Base-by-base conservation (phyloP, 2,888 invertebrate species). In the Trachelus iudaicus region DNA sequence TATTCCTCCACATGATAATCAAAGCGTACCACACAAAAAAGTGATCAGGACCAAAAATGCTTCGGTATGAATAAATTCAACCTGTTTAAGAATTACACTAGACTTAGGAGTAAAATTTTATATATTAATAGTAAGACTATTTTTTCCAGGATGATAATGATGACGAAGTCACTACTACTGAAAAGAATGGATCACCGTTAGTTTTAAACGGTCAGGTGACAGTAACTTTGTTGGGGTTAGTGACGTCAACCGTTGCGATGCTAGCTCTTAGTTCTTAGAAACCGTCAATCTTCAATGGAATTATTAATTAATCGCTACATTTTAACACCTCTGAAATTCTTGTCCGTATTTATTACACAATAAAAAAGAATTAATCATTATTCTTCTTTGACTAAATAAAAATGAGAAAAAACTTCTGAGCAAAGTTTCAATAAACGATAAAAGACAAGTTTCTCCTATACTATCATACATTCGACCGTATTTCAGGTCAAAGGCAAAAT, bases 21-120 rank as follows among this genome's bases (percentile, higher is more conserved):
- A 69, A 1, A 79, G 82, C 31, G 4, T 75, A 34, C 69, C 73
- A 1, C 79, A 37, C 13, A 82, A 76, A 35, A 84, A 83, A 15
- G 11, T 81, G 11, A 76, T 69, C 11, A 81, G 81, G 76, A 79
- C 80, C 6, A 73, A 77, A 31, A 73, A 77, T 9, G 73, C 76
- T 9, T 12, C n/a, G 79, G 87, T 87, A 75, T 0, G 35, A 34
- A 34, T 74, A 40, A 40, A 15, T 23, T 2, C 3, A 80, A 77
- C 78, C 34, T 34, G 30, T 74, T 34, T 56, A 15, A 34, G 40
- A 56, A 73, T 75, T 75, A 78, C 4, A 11, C 12, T 74, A n/a
- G 4, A 40, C 15, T 4, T 40, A 40, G 23, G 2, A 56, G 9
- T 56, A 56, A 6, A 23, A 56, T 23, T 56, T 23, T 56, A 40